These are phyloP conservation scores for Schlechtendalia chinensis DNA, from an alignment of 1,140 invertebrate genomes.

Conservation along the genomic window DNA sequence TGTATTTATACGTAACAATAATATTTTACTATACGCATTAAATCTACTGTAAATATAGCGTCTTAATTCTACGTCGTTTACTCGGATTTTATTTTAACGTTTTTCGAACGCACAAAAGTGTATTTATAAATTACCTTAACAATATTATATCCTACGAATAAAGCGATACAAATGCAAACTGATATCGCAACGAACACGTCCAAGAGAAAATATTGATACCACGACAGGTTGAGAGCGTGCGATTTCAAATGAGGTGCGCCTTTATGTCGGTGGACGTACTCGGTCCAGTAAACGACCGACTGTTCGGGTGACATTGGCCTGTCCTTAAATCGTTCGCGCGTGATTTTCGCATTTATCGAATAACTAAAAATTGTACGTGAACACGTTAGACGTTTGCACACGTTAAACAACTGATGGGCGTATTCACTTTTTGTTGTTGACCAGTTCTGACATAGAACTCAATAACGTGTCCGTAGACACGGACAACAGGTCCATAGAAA, in stretches of 20 bases:
- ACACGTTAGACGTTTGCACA: too few relatives aligned
- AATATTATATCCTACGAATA: background rate
- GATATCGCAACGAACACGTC: constrained; percentile 48
- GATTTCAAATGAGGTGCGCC: constrained; percentile 53
- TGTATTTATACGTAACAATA: too few relatives aligned
- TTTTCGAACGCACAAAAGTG: background rate
- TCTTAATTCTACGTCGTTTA: background rate
- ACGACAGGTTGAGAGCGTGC: constrained; percentile 32
- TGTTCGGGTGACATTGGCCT: constrained; percentile 59
- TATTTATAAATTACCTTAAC: background rate
- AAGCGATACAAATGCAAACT: background rate
- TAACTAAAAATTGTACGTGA: constrained; percentile 51
- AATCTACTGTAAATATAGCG: too few relatives aligned
- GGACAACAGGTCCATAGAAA: constrained; percentile 55
- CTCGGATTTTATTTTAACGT: background rate
- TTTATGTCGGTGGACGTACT: constrained; percentile 59
- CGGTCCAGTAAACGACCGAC: constrained; percentile 63
- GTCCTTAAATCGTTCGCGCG: constrained; percentile 48
- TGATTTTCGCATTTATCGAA: constrained; percentile 43
- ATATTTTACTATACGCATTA: too few relatives aligned
- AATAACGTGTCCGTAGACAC: constrained; percentile 54
- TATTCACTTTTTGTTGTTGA: constrained; percentile 17
- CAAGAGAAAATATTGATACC: constrained; percentile 51
- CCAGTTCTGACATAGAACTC: constrained; percentile 1
- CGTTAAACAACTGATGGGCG: background rate